Conservation (phyloP, 2,113 vertebrate species). For the Leiothrix lutea region DNA sequence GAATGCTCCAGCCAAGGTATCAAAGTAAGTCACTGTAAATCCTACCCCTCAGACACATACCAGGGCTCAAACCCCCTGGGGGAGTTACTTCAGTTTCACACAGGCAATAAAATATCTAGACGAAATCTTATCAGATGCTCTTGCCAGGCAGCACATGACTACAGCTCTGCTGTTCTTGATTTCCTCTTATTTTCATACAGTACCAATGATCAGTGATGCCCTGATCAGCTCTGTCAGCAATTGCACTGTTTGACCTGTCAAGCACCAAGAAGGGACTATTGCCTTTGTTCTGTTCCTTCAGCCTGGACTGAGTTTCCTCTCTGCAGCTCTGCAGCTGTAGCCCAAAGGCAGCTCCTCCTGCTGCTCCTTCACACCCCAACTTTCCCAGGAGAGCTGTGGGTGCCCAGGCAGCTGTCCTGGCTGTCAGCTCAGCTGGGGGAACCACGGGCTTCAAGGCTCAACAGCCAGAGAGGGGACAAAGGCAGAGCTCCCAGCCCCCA, state of each 20-base stretch:
- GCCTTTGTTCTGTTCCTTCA: background rate
- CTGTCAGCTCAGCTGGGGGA: background rate
- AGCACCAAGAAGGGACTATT: background rate
- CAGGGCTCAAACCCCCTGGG: background rate
- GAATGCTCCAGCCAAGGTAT: slow-evolving; percentile 28
- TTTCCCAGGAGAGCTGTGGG: background rate
- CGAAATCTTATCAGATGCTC: background rate
- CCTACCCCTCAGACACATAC: background rate
- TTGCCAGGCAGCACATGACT: background rate
- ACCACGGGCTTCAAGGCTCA: background rate
- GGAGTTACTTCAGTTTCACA: background rate
- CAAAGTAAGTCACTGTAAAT: slow-evolving; percentile 28
- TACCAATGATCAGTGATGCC: background rate
- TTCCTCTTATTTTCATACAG: background rate
- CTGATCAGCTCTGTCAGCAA: background rate
- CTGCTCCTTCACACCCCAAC: background rate
- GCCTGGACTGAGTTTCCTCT: background rate
- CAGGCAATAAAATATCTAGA: background rate
- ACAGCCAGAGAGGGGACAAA: background rate
- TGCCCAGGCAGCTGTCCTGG: background rate
- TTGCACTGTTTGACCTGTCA: background rate
- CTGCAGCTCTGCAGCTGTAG: background rate
- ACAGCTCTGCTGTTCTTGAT: background rate
- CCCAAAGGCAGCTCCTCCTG: background rate
- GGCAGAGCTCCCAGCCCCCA: background rate